Percentiles rank a stretch among this genome's conserved stretches.
Conservation (phyloP, 2,113 vertebrate genomes). For the Pituophis catenifer region DNA sequence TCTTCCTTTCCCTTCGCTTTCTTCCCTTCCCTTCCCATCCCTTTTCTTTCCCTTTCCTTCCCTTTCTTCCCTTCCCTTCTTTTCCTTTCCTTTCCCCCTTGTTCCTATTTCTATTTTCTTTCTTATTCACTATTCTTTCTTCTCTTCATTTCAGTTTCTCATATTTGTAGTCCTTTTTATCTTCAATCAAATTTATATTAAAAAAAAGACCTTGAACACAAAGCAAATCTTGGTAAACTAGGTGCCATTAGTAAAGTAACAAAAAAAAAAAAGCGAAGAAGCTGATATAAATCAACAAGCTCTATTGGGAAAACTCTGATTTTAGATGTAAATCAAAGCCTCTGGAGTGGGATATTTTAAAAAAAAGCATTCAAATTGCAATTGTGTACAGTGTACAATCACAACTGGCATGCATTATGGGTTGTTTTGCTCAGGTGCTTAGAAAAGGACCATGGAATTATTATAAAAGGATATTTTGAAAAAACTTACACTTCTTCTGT, state of each 20-base stretch:
- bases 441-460: background rate
- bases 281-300: background rate
- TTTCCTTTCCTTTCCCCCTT: background rate
- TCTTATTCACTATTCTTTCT: background rate
- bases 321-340: background rate
- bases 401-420: background rate
- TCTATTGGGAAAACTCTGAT: background rate
- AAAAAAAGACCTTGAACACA: background rate
- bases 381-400: background rate
- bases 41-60: too few relatives aligned
- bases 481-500: conserved; percentile 84
- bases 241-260: background rate
- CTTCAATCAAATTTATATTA: background rate
- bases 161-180: background rate
- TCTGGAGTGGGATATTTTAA: background rate
- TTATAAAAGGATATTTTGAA: background rate
- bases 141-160: background rate
- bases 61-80: too few relatives aligned
- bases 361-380: background rate
- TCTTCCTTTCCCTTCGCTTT: too few relatives aligned
- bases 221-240: background rate
- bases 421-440: background rate
- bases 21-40: too few relatives aligned
- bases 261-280: background rate
- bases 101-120: background rate